These are phyloP conservation scores for Campoplex capitator DNA, from an alignment of 2,888 invertebrate species.

Conservation along the genomic window DNA sequence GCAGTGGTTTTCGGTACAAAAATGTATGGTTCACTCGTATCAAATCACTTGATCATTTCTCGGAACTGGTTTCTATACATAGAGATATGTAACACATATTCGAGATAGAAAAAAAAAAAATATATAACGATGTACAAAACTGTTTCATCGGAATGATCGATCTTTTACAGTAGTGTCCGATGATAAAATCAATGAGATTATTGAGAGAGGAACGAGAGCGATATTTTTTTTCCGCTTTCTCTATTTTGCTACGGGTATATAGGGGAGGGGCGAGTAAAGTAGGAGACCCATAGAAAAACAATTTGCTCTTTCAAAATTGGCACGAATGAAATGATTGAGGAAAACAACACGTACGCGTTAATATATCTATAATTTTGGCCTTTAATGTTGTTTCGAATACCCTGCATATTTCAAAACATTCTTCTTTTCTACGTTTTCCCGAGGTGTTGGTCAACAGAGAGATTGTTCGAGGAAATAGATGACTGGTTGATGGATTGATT, in stretches of 20 bases:
- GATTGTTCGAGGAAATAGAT: no score
- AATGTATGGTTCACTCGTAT: constrained; percentile 77
- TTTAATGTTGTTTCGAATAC: neutral
- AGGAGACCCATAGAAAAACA: no score
- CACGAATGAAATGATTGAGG: no score
- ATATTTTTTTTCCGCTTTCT: neutral
- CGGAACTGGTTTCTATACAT: constrained; percentile 69
- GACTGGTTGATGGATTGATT: no score
- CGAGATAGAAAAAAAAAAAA: constrained; percentile 10
- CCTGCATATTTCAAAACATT: no score
- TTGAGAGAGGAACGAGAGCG: constrained; percentile 16
- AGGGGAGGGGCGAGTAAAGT: no score
- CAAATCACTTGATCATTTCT: constrained; percentile 75
- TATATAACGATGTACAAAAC: constrained; percentile 22
- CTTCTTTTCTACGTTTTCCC: no score
- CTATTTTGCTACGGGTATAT: neutral
- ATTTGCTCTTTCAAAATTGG: no score
- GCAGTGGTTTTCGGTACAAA: constrained; percentile 69
- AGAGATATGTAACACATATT: neutral
- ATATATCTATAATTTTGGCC: no score
- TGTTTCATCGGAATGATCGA: constrained; percentile 63
- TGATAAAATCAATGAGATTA: constrained; percentile 60
- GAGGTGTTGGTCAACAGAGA: no score
- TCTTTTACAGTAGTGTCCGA: constrained; percentile 46
- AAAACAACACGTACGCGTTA: no score